These are phyloP conservation scores for Caenorhabditis auriculariae DNA, from an alignment of 2,888 invertebrate species.

Conservation along the genomic window DNA sequence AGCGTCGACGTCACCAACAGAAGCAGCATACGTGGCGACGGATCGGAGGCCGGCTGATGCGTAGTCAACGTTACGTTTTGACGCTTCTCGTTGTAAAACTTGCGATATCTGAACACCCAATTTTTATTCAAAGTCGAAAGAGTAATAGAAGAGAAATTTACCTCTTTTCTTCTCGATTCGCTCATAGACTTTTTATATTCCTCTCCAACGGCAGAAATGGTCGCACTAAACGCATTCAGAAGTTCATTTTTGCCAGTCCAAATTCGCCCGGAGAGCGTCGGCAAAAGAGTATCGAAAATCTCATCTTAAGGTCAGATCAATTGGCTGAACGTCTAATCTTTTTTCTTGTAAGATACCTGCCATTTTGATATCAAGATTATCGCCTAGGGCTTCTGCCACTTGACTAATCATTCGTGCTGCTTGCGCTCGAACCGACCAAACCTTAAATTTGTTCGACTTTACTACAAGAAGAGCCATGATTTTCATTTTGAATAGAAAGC, in stretches of 20 bases:
- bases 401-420: conserved; percentile 40
- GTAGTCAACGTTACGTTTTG: conserved; percentile 32
- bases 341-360: conserved; percentile 10
- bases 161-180: conserved; percentile 13
- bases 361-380: conserved; percentile 9
- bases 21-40: conserved; percentile 21
- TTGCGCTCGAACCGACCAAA: conserved; percentile 43
- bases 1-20: conserved; percentile 14
- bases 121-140: background rate
- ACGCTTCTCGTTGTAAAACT: conserved; percentile 29
- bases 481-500: too few species aligned
- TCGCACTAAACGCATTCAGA: conserved; percentile 25
- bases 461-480: too few species aligned
- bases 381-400: conserved; percentile 10
- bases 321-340: background rate
- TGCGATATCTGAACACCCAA: conserved; percentile 10
- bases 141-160: background rate
- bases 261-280: conserved; percentile 41
- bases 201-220: conserved; percentile 17
- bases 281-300: conserved; percentile 22
- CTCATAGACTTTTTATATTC: conserved; percentile 13
- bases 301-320: conserved; percentile 18
- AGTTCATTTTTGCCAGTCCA: conserved; percentile 51
- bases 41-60: conserved; percentile 22
- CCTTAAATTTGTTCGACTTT: too few species aligned